Percentiles rank a stretch among this genome's conserved stretches.
phyloP scores from a whole-genome alignment of 2,113 vertebrate species.

The Myiagra hebetior region DNA sequence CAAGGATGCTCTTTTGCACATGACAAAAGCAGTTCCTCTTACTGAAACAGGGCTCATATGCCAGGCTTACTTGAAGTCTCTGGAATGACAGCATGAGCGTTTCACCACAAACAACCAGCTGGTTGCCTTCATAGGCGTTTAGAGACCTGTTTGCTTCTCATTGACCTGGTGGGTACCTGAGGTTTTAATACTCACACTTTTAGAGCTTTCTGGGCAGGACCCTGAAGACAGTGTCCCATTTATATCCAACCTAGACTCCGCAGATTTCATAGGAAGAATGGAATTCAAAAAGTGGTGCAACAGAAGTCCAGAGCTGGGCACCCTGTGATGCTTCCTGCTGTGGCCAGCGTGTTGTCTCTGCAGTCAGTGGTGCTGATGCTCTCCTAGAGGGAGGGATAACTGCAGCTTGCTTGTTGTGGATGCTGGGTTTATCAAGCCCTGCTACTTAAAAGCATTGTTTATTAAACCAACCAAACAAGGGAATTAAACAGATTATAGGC shows the following conservation, averaged over 20 bases:
- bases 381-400: neutral
- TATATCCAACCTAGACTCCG: neutral
- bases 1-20: neutral
- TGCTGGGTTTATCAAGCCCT: neutral
- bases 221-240: neutral
- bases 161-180: neutral
- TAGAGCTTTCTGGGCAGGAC: neutral
- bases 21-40: neutral
- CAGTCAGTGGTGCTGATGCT: neutral
- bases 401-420: neutral
- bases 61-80: neutral
- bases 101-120: neutral
- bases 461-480: conserved; percentile 23
- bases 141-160: neutral
- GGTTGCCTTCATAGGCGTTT: neutral
- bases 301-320: neutral
- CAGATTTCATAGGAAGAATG: neutral
- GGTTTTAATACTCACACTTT: neutral
- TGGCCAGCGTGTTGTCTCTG: accelerated
- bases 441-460: conserved; percentile 38
- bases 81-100: neutral
- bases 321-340: neutral
- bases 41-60: neutral
- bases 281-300: neutral
- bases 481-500: conserved; percentile 57